Evolutionary conservation across 2,888 invertebrate genomes (phyloP), one percentile per base, ranked within the genome.

Genomic region (Euphydryas editha): DNA sequence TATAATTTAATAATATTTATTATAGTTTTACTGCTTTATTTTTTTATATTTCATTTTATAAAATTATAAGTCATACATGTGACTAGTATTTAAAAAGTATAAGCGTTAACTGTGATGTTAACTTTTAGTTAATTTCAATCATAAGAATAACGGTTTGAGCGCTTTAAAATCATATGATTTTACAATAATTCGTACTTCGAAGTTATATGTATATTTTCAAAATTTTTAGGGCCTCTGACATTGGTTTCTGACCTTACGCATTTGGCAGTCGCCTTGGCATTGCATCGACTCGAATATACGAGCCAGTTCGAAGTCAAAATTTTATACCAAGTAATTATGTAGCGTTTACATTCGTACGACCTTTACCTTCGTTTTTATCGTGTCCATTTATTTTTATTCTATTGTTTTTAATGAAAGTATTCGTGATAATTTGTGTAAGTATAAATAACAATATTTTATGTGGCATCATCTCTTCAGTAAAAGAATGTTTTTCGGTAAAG

Each of bases 251-350:
- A 84, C 90, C 90, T 89, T 82, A 81, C 79, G 81, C 80, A 84
- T 92, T 91, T 87, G 91, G 90, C 87, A 87, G 82, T 87, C 79
- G 86, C 92, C 91, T 91, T 91, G 92, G 90, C 92, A 91, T 86
- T 92, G 90, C 87, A 85, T 66, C 73, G 72, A 82, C 81, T 81
- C 82, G 62, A 63, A 63, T 68, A 67, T 65, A 65, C 80, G 77
- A 81, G 77, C 77, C 77, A 21, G 49, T 51, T 15, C 75, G 80
- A 59, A 75, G 81, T 85, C 81, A 82, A 85, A 85, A 82, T 84
- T 75, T 62, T 68, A 81, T 78, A 84, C 79, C 77, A 77, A 78
- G 73, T 77, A 78, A 80, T 79, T 80, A 65, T 57, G 49, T 51
- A 57, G 62, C 67, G 65, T 78, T 72, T 67, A 73, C 73, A 70